Evolutionary conservation across 2,113 vertebrate species (phyloP), one percentile per base, ranked within the genome.

Genomic region (Cinclus cinclus): DNA sequence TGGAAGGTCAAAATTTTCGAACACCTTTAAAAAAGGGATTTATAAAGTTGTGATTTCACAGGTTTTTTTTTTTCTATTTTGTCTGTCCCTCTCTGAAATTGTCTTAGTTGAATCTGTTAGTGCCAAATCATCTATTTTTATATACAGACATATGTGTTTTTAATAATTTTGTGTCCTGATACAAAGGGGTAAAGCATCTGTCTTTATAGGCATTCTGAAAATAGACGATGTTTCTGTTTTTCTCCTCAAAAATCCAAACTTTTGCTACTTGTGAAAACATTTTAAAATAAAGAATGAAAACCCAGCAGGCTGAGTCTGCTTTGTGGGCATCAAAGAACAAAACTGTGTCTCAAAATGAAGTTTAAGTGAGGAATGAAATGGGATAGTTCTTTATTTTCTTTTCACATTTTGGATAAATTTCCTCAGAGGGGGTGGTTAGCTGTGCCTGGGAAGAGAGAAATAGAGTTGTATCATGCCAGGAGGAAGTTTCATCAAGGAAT

Each of bases 221-320:
- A 74, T 22, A 83, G 47, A 24, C 63, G 62, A 1, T 1, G 1
- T 53, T 83, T 79, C 25, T 80, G 25, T 16, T 87, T 88, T 78
- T 69, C 28, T 83, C 44, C 39, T 84, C 58, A 56, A 49, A 63
- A 59, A 0, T 1, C 3, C 20, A 30, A 63, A 73, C 35, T 89
- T 90, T 87, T 89, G 73, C 86, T 92, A 84, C 86, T 87, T 80
- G 9, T 83, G 75, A 80, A 80, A 87, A 70, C 39, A 44, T 68
- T 68, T 83, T 68, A 69, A 78, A 97, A 96, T 94, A 93, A 95
- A 96, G 41, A 76, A 60, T 70, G 47, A 84, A 90, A 95, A 81
- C 27, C 23, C 44, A 52, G 12, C 11, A 27, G 73, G 37, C 60
- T 62, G 41, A 64, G 33, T 81, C 25, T 65, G 13, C n/a, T 91